These are phyloP conservation scores for Pseudomyrmex concolor DNA, from an alignment of 1,140 invertebrate genomes.

Conservation along the genomic window DNA sequence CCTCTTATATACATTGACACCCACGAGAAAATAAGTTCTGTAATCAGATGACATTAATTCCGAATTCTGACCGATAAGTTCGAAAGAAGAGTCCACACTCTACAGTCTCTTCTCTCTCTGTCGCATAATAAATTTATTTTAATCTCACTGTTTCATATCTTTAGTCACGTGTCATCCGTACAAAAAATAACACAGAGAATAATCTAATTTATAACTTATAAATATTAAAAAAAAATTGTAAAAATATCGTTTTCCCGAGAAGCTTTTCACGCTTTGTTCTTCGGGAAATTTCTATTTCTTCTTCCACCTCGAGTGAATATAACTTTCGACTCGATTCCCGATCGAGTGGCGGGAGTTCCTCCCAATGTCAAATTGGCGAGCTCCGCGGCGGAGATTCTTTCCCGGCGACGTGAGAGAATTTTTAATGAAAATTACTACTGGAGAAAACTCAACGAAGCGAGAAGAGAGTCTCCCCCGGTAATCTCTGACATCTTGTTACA, in stretches of 20 bases:
- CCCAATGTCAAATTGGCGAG: conserved; percentile 70
- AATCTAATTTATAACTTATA: too few species aligned
- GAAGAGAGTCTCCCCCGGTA: conserved; percentile 33
- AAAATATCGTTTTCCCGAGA: conserved; percentile 3
- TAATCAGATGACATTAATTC: conserved; percentile 1
- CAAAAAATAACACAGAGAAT: conserved; percentile 8
- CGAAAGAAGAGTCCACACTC: neutral
- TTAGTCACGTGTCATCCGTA: neutral
- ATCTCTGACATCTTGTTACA: conserved; percentile 59
- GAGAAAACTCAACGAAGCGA: conserved; percentile 39
- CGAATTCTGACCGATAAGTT: neutral
- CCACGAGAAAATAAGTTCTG: neutral
- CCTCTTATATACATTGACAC: neutral
- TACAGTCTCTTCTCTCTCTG: too few species aligned
- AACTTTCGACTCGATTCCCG: conserved; percentile 58
- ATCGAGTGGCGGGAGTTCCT: conserved; percentile 59
- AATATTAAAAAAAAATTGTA: too few species aligned
- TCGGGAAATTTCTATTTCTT: conserved; percentile 9
- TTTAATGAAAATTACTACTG: conserved; percentile 69
- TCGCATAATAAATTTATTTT: neutral
- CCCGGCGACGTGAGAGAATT: conserved; percentile 64
- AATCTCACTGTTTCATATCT: conserved; percentile 2
- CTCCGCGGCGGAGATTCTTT: conserved; percentile 55
- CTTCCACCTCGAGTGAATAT: conserved; percentile 23
- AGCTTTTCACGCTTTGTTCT: conserved; percentile 11